Evolutionary conservation across 2,113 vertebrate genomes (phyloP), one percentile per base, ranked within the genome.

Genomic region (Ploceus nigricollis): DNA sequence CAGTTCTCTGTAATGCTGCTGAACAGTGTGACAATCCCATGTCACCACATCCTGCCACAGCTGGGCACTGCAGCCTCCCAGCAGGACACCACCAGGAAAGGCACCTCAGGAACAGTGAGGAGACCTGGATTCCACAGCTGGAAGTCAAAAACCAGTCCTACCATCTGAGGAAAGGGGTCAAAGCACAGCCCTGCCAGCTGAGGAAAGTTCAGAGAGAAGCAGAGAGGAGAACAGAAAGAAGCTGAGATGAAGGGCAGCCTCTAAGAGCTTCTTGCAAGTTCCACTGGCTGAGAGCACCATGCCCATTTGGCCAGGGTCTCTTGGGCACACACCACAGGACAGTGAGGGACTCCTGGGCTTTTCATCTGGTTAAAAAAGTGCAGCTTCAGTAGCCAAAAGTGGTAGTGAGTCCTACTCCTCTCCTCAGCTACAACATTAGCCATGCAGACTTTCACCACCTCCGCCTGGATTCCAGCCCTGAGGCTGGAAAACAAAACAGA

Each of bases 81-180:
- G 58, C 2, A 2, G 20, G 42, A 27, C 35, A 20, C 20, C 13
- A 2, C 44, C 7, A 7, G 24, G 6, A 40, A 77, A 87, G 48
- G n/a, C n/a, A 64, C 23, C 24, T 65, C 39, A 10, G 65, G 40
- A 58, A 13, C 51, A 33, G 3, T 1, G 22, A 9, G 0, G 7
- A 48, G 35, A 84, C 53, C 47, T 4, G 15, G 40, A 39, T 37
- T 76, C 20, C 47, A 30, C 64, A 68, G 86, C 57, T 35, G 40
- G 57, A 10, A 66, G 50, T 11, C 69, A 87, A 25, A 77, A 50
- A 17, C 8, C 21, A 39, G 21, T 11, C 13, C 77, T 45, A 1
- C 4, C 37, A 20, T 2, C 42, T 9, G 13, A 47, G 51, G 25
- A 39, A 45, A 39, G 40, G 40, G 10, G 23, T n/a, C 48, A 73